These are phyloP conservation scores for Panthera tigris DNA, from an alignment of 2,113 vertebrate species.

Conservation along the genomic window DNA sequence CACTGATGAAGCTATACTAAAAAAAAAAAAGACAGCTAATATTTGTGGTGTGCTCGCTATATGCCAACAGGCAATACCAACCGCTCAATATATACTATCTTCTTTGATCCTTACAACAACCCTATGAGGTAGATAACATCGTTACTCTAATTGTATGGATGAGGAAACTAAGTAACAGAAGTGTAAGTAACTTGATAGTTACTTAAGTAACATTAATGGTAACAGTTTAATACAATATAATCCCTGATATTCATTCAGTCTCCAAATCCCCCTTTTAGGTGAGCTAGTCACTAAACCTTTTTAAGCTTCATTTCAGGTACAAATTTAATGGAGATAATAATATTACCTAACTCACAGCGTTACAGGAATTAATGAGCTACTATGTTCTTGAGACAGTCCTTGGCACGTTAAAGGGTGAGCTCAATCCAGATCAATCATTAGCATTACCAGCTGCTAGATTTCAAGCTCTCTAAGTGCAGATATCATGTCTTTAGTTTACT, in stretches of 20 bases:
- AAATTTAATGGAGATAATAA: background rate
- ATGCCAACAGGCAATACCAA: background rate
- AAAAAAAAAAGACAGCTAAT: background rate
- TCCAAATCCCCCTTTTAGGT: background rate
- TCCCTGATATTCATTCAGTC: background rate
- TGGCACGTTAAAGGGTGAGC: background rate
- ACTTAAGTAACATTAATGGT: background rate
- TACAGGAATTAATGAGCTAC: background rate
- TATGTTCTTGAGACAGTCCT: background rate
- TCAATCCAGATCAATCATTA: background rate
- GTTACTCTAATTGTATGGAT: background rate
- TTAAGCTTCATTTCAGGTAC: background rate
- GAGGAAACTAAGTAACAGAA: background rate
- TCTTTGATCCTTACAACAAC: background rate
- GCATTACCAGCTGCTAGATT: background rate
- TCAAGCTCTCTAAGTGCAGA: background rate
- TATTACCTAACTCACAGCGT: background rate
- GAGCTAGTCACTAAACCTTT: background rate
- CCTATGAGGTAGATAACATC: background rate
- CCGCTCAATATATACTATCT: background rate
- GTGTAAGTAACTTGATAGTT: background rate
- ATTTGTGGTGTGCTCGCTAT: background rate
- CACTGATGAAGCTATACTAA: background rate
- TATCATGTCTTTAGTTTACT: background rate
- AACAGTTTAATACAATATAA: background rate